These are phyloP conservation scores for Chrysomela aeneicollis DNA, from an alignment of 2,888 invertebrate genomes.

Conservation along the genomic window DNA sequence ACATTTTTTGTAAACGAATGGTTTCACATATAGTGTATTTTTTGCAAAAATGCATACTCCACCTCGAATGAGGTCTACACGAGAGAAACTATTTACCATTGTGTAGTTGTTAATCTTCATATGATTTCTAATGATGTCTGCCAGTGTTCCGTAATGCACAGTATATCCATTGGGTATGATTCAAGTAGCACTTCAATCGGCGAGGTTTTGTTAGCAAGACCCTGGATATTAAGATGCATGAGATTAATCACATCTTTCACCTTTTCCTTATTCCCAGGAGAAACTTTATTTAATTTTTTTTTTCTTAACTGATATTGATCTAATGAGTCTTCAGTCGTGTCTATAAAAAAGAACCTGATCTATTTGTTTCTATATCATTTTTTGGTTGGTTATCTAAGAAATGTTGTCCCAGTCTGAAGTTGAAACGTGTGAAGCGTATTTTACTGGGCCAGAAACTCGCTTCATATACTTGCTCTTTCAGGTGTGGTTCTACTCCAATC, in stretches of 20 bases:
- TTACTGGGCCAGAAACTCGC: constrained; percentile 8
- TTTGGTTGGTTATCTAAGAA: not conserved
- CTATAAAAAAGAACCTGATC: constrained; percentile 12
- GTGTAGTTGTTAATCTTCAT: too few species aligned
- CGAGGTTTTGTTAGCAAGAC: constrained; percentile 6
- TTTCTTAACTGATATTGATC: constrained; percentile 5
- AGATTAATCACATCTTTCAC: not conserved
- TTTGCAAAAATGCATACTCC: too few species aligned
- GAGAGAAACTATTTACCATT: too few species aligned
- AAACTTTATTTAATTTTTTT: constrained; percentile 8
- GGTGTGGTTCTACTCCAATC: constrained; percentile 8
- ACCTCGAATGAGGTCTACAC: too few species aligned
- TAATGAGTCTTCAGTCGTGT: constrained; percentile 4
- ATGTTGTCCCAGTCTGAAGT: constrained; percentile 4
- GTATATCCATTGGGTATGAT: too few species aligned
- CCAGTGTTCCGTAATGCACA: too few species aligned
- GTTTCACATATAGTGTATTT: too few species aligned
- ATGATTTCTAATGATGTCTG: too few species aligned
- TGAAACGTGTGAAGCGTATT: constrained; percentile 11
- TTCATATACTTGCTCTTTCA: constrained; percentile 9
- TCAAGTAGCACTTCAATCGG: too few species aligned
- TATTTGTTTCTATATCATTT: not conserved
- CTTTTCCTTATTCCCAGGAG: not conserved
- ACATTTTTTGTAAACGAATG: too few species aligned
- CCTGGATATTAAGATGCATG: not conserved